Percentiles rank a stretch among this genome's conserved stretches.
These are phyloP conservation scores for Probosciger aterrimus DNA, from an alignment of 2,113 vertebrate species.

Conservation along the genomic window DNA sequence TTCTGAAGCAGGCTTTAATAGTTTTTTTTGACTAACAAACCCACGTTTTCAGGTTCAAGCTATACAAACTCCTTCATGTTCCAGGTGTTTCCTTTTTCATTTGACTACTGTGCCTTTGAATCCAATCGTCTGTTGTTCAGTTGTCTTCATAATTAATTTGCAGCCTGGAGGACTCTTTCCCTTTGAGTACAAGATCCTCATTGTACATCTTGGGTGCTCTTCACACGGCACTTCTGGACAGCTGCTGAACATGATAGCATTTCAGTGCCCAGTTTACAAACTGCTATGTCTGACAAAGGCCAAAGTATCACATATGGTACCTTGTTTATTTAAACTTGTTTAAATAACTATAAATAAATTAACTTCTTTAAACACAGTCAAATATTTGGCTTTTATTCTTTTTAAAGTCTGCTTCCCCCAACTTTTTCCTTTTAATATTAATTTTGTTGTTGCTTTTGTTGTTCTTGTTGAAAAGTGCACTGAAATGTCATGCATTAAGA, in stretches of 20 bases:
- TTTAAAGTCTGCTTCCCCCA: not conserved
- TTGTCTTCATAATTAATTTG: not conserved
- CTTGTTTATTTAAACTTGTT: not conserved
- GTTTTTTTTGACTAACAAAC: constrained; percentile 35
- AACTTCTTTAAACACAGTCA: not conserved
- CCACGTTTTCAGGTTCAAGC: not conserved
- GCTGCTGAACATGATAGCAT: not conserved
- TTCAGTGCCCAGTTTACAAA: not conserved
- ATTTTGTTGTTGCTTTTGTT: not conserved
- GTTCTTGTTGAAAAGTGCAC: not conserved
- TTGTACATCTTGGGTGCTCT: not conserved
- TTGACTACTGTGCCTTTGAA: not conserved
- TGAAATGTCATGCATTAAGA: not conserved
- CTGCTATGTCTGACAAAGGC: not conserved
- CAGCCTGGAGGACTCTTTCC: not conserved
- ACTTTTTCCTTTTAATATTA: not conserved
- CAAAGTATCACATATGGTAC: not conserved
- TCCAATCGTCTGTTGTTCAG: not conserved
- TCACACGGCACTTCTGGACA: not conserved
- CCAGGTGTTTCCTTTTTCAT: not conserved
- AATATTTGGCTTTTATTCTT: not conserved
- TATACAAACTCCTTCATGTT: not conserved
- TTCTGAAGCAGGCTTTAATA: constrained; percentile 38
- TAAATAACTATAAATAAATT: not conserved
- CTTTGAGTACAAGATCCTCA: not conserved